Evolutionary conservation across 1,140 invertebrate species (phyloP), one percentile per base, ranked within the genome.

Genomic region (Euura lappo): DNA sequence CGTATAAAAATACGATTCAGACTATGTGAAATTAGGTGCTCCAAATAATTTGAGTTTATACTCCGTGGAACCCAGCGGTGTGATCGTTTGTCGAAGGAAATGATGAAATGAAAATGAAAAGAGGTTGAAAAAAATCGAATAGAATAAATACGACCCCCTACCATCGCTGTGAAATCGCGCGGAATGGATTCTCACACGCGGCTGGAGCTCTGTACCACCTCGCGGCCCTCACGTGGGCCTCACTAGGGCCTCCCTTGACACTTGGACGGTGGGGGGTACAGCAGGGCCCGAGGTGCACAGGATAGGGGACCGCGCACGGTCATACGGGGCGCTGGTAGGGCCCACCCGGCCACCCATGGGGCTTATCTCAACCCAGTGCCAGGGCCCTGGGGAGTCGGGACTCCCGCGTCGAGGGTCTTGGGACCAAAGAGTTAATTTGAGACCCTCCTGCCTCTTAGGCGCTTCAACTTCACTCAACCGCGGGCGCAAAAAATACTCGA

Each of bases 131-230:
- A 65, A 44, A 65, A 7, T 44, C 69, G n/a, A n/a, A 45, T 66
- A 72, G 68, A 72, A 71, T 51, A 77, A 71, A 64, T 10, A 65
- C 51, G 75, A 78, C 80, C 84, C 83, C 82, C 79, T 71, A 76
- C 70, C 71, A 82, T 73, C 76, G 79, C 78, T 86, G 84, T 86
- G 84, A 86, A 86, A 84, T 86, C 82, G 78, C 77, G 77, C 72
- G 83, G 84, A 86, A 86, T 85, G 78, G 82, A 86, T 86, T 86
- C 84, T 86, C 84, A 86, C 84, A 86, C 84, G 77, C 80, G 80
- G 83, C 67, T 83, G 84, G 83, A 85, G 83, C 70, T 80, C 82
- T 81, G 83, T 84, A 75, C 81, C 83, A 85, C 84, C 82, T 85
- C 82, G 78, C 75, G 70, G 77, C 69, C 76, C 71, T 75, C 71